Conservation (phyloP, 2,113 vertebrate species). For the Cyanoderma ruficeps region DNA sequence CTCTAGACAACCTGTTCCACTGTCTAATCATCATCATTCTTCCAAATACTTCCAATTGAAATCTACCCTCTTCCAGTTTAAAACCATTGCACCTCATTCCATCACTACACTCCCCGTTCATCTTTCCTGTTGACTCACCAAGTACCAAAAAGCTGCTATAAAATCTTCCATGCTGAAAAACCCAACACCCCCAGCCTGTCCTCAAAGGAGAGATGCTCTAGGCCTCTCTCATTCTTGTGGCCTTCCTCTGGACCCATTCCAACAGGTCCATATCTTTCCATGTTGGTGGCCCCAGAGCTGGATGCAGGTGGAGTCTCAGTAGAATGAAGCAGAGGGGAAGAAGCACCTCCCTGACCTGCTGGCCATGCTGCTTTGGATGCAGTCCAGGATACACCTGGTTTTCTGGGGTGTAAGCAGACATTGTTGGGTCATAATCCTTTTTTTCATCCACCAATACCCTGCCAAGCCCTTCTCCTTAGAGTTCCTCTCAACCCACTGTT, state of each 20-base stretch:
- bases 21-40: not conserved
- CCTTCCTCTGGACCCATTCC: not conserved
- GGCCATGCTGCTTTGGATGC: not conserved
- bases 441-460: not conserved
- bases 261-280: not conserved
- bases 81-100: not conserved
- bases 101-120: not conserved
- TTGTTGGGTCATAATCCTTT: not conserved
- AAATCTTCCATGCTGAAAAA: not conserved
- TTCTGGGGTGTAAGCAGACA: not conserved
- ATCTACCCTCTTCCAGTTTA: not conserved
- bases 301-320: not conserved
- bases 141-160: not conserved
- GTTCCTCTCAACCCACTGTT: not conserved
- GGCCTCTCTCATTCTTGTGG: not conserved
- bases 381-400: not conserved
- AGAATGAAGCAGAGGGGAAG: not conserved
- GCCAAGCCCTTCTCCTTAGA: not conserved
- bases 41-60: not conserved
- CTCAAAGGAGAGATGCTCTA: not conserved
- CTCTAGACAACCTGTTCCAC: not conserved
- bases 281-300: not conserved
- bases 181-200: not conserved
- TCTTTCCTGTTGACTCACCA: not conserved
- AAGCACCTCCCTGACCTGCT: not conserved